Conservation (phyloP, 2,113 vertebrate species). For the Solea senegalensis region DNA sequence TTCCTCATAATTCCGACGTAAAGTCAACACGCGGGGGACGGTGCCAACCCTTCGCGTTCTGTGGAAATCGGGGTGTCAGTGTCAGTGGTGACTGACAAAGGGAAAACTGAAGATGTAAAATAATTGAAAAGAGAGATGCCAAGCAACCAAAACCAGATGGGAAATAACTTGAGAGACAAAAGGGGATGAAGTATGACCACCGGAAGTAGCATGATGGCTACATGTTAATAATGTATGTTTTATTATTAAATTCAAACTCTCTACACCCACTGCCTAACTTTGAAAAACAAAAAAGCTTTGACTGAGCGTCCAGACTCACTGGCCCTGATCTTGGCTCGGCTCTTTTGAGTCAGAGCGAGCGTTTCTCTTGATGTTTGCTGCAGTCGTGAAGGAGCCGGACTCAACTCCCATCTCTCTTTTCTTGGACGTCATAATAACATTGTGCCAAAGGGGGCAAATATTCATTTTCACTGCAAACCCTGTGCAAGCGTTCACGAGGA, state of each 20-base stretch:
- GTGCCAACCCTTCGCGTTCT: not conserved
- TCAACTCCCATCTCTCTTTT: constrained; percentile 26
- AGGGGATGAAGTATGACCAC: too few species aligned
- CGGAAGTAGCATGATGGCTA: too few species aligned
- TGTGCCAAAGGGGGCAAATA: constrained; percentile 56
- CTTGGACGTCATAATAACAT: constrained; percentile 47
- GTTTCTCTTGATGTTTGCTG: constrained; percentile 48
- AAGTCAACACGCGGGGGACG: constrained; percentile 6
- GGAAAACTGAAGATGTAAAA: not conserved
- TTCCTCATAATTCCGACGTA: constrained; percentile 13
- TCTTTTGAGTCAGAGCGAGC: constrained; percentile 58
- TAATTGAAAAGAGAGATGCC: not conserved
- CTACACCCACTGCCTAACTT: not conserved
- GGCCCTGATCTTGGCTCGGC: constrained; percentile 41
- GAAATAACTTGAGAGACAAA: not conserved
- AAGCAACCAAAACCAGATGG: not conserved
- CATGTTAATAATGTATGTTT: too few species aligned
- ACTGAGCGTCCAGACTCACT: constrained; percentile 50
- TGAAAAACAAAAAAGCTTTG: constrained; percentile 41
- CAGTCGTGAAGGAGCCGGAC: constrained; percentile 49
- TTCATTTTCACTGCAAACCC: constrained; percentile 52
- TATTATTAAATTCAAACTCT: not conserved
- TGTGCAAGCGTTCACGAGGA: constrained; percentile 49
- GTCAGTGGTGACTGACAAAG: not conserved
- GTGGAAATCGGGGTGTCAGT: not conserved